Base-by-base conservation (phyloP, 2,797 vertebrate genomes). In the Hydrophis major region DNA sequence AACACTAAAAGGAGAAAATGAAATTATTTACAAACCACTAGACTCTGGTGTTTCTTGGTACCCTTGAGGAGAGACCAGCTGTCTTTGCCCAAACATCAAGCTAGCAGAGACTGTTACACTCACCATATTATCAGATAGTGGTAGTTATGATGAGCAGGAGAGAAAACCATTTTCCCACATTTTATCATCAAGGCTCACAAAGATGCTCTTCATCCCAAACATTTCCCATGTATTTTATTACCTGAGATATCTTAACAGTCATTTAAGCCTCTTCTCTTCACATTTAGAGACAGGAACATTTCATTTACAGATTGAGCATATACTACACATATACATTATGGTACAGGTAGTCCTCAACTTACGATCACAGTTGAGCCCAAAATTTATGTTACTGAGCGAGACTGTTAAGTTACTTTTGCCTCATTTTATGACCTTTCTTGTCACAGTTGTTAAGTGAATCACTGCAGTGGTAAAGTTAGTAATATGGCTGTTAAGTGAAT, bases 1-100 rank as follows among this genome's bases (percentile, higher is more conserved):
- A 98, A 98, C 88, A 99, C 99, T 99, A 93, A 94, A 63, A 95
- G 6, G 93, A 95, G 12, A 93, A 60, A 63, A 69, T 20, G 1
- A 42, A 42, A 86, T 0, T 4, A 32, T 63, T 6, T 20, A 20
- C 10, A 90, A 4, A 66, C 42, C 86, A 53, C 10, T 18, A 32
- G 28, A 14, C 12, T 37, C 78, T 86, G 90, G 27, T 86, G 25
- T 50, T 59, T 60, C 28, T 61, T 50, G 57, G 20, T n/a, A 83
- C 4, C 25, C 0, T 22, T 42, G 14, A 59, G 25, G 37, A 63
- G 27, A 87, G 18, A 56, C 11, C 16, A 37, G 57, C 28, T 53
- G 59, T 53, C 22, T 66, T 20, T 27, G 11, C 18, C 74, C 18
- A 60, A 13, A 74, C 53, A 56, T 56, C 50, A 56, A 74, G 16